Conservation (phyloP, 2,797 vertebrate genomes). For the Parotocinclus haroldoi region DNA sequence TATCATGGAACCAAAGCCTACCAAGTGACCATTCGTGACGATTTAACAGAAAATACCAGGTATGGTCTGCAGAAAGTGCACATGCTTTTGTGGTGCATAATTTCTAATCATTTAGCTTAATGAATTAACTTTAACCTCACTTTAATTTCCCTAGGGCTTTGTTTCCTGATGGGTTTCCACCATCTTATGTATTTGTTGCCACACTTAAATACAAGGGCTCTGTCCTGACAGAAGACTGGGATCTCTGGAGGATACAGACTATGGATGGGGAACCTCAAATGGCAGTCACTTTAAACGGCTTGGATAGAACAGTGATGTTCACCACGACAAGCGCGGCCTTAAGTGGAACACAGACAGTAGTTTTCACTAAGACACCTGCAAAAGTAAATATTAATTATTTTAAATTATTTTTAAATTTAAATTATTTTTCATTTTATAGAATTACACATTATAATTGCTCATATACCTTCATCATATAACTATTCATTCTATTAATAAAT, state of each 20-base stretch:
- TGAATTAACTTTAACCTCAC: not conserved
- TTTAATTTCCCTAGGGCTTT: conserved; percentile 71
- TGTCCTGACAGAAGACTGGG: conserved; percentile 84
- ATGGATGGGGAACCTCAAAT: conserved; percentile 85
- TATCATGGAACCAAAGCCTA: conserved; percentile 83
- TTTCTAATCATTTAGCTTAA: conserved; percentile 2
- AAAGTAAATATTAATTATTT: conserved; percentile 68
- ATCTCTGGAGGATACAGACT: conserved; percentile 91
- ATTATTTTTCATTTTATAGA: too few species aligned
- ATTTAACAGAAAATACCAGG: conserved; percentile 90
- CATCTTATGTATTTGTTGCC: conserved; percentile 95
- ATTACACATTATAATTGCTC: not conserved
- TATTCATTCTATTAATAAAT: too few species aligned
- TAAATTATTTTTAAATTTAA: too few species aligned
- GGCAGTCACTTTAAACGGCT: conserved; percentile 87
- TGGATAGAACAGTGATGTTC: conserved; percentile 80
- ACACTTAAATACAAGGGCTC: conserved; percentile 90
- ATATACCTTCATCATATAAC: too few species aligned
- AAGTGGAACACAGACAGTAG: conserved; percentile 82
- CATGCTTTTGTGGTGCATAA: not conserved
- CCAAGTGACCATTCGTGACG: conserved; percentile 81
- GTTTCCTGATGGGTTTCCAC: conserved; percentile 95
- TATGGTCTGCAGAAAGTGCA: conserved; percentile 58
- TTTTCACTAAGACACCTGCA: conserved; percentile 74
- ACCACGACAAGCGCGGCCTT: conserved; percentile 80